Evolutionary conservation across 1,140 invertebrate genomes (phyloP).

Genomic region (Phthorimaea operculella): DNA sequence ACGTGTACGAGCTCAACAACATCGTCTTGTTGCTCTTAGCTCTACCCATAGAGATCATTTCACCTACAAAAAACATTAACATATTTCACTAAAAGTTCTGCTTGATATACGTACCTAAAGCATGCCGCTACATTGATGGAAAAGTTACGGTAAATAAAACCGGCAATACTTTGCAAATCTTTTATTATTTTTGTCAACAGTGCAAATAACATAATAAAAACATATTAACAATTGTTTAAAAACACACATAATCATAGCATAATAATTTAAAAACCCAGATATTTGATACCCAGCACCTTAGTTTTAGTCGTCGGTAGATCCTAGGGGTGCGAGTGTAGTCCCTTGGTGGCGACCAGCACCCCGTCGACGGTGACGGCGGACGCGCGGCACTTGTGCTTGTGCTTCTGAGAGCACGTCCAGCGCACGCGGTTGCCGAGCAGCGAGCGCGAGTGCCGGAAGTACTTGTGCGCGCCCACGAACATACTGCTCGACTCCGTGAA

Average conservation of each 20-base stretch:
- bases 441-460: conserved; percentile 51
- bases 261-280: too few species aligned
- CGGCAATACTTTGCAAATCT: too few species aligned
- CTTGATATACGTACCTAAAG: too few species aligned
- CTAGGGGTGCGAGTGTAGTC: conserved; percentile 36
- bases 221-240: too few species aligned
- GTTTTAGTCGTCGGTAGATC: too few species aligned
- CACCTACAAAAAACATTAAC: background rate
- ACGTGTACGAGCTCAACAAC: conserved; percentile 1
- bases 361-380: conserved; percentile 52
- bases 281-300: too few species aligned
- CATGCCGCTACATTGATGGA: too few species aligned
- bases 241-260: too few species aligned
- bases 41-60: conserved; percentile 4
- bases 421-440: conserved; percentile 48
- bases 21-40: background rate
- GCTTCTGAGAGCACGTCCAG: conserved; percentile 58
- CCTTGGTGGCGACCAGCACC: conserved; percentile 41
- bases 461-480: conserved; percentile 50
- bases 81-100: too few species aligned
- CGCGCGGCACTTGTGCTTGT: conserved; percentile 52
- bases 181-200: too few species aligned
- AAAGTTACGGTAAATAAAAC: too few species aligned
- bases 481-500: conserved; percentile 16
- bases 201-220: too few species aligned